Evolutionary conservation across 2,888 invertebrate genomes (phyloP).

Genomic region (Pecten maximus): DNA sequence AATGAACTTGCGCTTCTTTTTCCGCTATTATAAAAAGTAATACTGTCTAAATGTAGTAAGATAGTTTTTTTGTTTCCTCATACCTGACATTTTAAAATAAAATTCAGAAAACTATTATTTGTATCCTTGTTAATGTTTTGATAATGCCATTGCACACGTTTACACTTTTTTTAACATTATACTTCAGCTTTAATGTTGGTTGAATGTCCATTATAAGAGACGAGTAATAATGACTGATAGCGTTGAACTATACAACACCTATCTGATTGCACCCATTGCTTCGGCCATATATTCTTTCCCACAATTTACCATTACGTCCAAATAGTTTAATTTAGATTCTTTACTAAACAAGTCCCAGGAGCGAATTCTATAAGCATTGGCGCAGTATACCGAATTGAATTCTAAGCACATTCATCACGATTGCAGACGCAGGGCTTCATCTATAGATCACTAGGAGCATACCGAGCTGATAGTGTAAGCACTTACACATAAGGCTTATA

Average conservation of each 20-base stretch:
- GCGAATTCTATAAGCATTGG: neutral
- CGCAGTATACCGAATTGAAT: neutral
- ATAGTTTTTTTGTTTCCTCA: too few relatives aligned
- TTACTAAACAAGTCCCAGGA: neutral
- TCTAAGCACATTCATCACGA: neutral
- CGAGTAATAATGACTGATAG: neutral
- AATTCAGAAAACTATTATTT: neutral
- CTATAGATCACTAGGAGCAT: neutral
- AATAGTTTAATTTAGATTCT: neutral
- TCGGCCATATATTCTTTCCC: neutral
- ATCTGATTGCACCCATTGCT: neutral
- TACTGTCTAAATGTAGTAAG: too few relatives aligned
- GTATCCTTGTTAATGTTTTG: too few relatives aligned
- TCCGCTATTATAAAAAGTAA: too few relatives aligned
- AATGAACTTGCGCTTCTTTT: too few relatives aligned
- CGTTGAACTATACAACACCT: neutral
- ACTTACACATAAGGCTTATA: neutral
- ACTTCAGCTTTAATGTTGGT: neutral
- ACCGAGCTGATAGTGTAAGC: neutral
- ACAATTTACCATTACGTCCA: neutral
- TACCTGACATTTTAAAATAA: neutral
- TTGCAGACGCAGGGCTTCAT: neutral
- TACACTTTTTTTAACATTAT: neutral
- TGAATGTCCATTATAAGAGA: neutral
- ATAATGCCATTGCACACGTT: neutral